These are phyloP conservation scores for Knipowitschia caucasica DNA, from an alignment of 2,797 vertebrate genomes.

Conservation along the genomic window DNA sequence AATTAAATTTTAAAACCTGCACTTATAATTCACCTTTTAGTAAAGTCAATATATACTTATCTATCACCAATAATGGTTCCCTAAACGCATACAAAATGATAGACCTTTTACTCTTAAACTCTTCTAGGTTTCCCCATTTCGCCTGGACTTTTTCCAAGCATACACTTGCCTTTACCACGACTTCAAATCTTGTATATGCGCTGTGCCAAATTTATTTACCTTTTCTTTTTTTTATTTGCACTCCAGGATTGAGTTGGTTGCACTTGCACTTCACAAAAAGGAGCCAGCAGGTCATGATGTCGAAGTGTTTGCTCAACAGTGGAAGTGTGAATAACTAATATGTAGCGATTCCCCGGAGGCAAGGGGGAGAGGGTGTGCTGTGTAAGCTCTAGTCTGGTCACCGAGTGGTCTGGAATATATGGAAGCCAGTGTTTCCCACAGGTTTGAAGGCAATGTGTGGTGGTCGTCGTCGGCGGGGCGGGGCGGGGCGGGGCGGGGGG, in stretches of 20 bases:
- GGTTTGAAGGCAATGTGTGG: too few relatives aligned
- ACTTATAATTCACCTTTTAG: too few relatives aligned
- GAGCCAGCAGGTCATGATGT: conserved; percentile 11
- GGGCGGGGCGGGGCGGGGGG: too few relatives aligned
- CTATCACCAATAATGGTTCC: too few relatives aligned
- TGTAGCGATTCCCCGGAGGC: background rate
- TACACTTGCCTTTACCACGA: background rate
- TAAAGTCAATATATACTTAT: too few relatives aligned
- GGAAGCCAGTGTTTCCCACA: conserved; percentile 8
- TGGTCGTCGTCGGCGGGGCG: too few relatives aligned
- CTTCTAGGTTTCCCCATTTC: background rate
- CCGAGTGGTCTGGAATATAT: conserved; percentile 7
- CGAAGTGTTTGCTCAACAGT: background rate
- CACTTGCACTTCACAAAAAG: background rate
- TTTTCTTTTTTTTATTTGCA: background rate
- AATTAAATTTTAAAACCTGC: too few relatives aligned
- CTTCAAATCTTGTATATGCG: background rate
- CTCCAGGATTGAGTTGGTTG: background rate
- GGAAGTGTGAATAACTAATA: conserved; percentile 18
- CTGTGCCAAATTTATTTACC: background rate
- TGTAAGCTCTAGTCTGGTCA: conserved; percentile 9
- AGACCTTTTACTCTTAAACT: background rate
- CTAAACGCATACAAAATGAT: too few relatives aligned
- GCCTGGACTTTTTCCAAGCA: background rate
- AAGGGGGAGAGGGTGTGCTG: conserved; percentile 1